Evolutionary conservation across 2,113 vertebrate species (phyloP).

Genomic region (Channa argus): DNA sequence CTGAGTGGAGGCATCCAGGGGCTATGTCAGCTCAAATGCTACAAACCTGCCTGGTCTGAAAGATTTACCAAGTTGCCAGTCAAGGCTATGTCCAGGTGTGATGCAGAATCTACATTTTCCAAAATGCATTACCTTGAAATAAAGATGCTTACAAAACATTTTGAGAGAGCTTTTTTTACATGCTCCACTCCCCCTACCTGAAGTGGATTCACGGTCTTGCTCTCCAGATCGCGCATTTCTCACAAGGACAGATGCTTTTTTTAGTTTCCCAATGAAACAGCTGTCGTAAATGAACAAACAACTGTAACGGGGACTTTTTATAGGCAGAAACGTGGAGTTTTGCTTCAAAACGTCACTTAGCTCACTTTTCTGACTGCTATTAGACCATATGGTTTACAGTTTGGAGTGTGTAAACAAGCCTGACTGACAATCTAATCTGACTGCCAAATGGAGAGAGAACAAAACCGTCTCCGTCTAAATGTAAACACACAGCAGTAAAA

Average conservation of each 20-base stretch:
- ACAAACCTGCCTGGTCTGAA: constrained; percentile 44
- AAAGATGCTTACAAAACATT: not conserved
- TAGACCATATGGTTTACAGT: constrained; percentile 68
- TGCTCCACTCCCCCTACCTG: not conserved
- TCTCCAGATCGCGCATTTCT: constrained; percentile 44
- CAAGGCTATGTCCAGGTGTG: constrained; percentile 29
- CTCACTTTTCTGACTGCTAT: constrained; percentile 36
- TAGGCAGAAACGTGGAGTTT: constrained; percentile 55
- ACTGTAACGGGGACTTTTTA: constrained; percentile 67
- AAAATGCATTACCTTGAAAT: constrained; percentile 9
- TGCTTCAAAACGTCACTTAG: constrained; percentile 56
- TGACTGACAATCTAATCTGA: constrained; percentile 60
- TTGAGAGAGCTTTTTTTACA: not conserved
- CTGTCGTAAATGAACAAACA: constrained; percentile 74
- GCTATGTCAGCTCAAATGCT: constrained; percentile 42
- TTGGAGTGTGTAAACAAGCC: constrained; percentile 46
- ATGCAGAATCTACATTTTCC: not conserved
- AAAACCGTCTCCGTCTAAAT: constrained; percentile 11
- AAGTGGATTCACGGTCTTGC: not conserved
- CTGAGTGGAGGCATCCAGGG: constrained; percentile 42
- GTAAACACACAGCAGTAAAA: constrained; percentile 9
- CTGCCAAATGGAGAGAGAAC: constrained; percentile 19
- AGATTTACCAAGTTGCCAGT: constrained; percentile 42
- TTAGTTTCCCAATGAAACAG: constrained; percentile 56
- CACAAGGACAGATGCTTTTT: constrained; percentile 68